phyloP scores from a whole-genome alignment of 2,888 invertebrate genomes.

The Drosophila cognata region DNA sequence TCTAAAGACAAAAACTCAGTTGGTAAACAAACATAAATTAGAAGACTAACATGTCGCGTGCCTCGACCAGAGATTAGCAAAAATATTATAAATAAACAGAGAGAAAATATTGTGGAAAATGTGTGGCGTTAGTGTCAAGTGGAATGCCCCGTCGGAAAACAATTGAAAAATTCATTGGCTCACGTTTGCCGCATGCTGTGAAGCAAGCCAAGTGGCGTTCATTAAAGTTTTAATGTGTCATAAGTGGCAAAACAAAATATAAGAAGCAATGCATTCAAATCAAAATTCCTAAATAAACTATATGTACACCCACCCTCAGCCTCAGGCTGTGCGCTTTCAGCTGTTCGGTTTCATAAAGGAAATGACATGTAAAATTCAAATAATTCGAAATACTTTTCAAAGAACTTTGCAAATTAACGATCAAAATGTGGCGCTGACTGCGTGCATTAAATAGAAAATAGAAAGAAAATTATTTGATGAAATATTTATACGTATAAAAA shows the following conservation, averaged over 20 bases:
- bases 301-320: background rate
- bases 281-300: background rate
- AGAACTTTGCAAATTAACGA: slow-evolving; percentile 67
- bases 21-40: slow-evolving; percentile 68
- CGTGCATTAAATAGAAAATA: slow-evolving; percentile 53
- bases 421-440: slow-evolving; percentile 65
- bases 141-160: slow-evolving; percentile 31
- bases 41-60: slow-evolving; percentile 59
- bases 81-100: slow-evolving; percentile 38
- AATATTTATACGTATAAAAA: slow-evolving; percentile 46
- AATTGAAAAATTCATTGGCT: slow-evolving; percentile 60
- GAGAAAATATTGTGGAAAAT: slow-evolving; percentile 11
- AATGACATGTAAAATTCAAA: slow-evolving; percentile 69
- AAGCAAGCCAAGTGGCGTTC: slow-evolving; percentile 54
- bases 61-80: slow-evolving; percentile 38
- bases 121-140: slow-evolving; percentile 50
- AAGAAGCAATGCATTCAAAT: slow-evolving; percentile 2
- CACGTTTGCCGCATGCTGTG: slow-evolving; percentile 26
- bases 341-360: slow-evolving; percentile 54
- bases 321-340: slow-evolving; percentile 37
- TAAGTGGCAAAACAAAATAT: background rate
- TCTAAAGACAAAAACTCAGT: slow-evolving; percentile 21
- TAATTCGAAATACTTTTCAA: slow-evolving; percentile 50
- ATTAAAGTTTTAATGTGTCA: slow-evolving; percentile 18
- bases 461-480: slow-evolving; percentile 4